Base-by-base conservation (phyloP, 1,140 invertebrate genomes). In the Drosophila busckii region DNA sequence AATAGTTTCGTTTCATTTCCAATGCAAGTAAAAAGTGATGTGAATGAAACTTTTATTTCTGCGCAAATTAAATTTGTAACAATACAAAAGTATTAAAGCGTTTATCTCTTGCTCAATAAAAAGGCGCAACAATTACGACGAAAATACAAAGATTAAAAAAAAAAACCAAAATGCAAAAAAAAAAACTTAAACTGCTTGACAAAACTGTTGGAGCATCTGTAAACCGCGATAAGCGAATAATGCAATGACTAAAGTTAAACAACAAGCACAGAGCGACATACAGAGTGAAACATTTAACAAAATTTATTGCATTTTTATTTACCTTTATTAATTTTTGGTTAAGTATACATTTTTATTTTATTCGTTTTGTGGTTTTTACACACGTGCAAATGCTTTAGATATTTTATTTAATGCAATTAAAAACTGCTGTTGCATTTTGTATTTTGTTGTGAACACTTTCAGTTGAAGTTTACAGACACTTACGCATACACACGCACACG, bases 161-260 rank as follows among this genome's bases (percentile, higher is more conserved):
- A n/a, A n/a, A n/a, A n/a, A n/a, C n/a, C n/a, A n/a, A n/a, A n/a
- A n/a, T n/a, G n/a, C n/a, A n/a, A 2, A 22, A 44, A 34, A 34
- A 64, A 71, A 67, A 55, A 50, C 67, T 45, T 55, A 59, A 56
- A 56, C 71, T 67, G 63, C 67, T 71, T 70, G 67, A n/a, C n/a
- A 71, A 67, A 78, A 73, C 71, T 78, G 71, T 78, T 78, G 71
- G 73, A 80, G 56, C 59, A 48, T 29, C 31, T 12, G 17, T 17
- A 40, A 25, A 35, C 25, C 17, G 25, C 22, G 37, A 35, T 9
- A 22, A n/a, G 1, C 23, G n/a, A 10, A 31, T 64, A 42, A 17
- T 31, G 38, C 32, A 59, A 29, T 23, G 37, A 6, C n/a, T 0
- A 8, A 16, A 17, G 29, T 16, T 17, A 19, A 15, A 26, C 9